Conservation (phyloP, 2,113 vertebrate genomes). For the Silurus meridionalis region DNA sequence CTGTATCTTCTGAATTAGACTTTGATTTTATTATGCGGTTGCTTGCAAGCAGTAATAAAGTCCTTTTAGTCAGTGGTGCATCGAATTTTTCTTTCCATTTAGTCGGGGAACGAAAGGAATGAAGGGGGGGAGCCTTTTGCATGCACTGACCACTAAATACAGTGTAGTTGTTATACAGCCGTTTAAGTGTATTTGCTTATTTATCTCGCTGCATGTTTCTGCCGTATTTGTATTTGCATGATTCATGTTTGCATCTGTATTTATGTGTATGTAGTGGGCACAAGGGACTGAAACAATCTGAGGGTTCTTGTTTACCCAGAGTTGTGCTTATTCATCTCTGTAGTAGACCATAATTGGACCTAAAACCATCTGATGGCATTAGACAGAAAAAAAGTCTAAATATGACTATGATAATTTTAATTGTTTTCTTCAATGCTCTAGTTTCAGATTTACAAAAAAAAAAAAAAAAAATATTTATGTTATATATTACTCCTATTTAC, state of each 20-base stretch:
- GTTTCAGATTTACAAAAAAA: too few relatives aligned
- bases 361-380: neutral
- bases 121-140: neutral
- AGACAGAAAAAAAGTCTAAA: neutral
- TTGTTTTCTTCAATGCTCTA: neutral
- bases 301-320: slow-evolving; percentile 11
- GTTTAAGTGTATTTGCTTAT: neutral
- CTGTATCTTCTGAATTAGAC: neutral
- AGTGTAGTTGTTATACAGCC: neutral
- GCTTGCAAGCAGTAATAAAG: slow-evolving; percentile 17
- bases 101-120: neutral
- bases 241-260: neutral
- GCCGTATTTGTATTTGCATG: slow-evolving; percentile 28
- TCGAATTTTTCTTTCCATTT: neutral
- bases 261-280: neutral
- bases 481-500: too few relatives aligned
- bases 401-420: neutral
- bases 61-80: neutral
- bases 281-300: neutral
- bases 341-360: neutral
- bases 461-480: too few relatives aligned
- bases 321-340: neutral
- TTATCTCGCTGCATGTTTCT: neutral
- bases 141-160: slow-evolving; percentile 8
- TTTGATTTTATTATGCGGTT: slow-evolving; percentile 12